Evolutionary conservation across 2,797 vertebrate genomes (phyloP).

Genomic region (Aselliscus stoliczkanus): DNA sequence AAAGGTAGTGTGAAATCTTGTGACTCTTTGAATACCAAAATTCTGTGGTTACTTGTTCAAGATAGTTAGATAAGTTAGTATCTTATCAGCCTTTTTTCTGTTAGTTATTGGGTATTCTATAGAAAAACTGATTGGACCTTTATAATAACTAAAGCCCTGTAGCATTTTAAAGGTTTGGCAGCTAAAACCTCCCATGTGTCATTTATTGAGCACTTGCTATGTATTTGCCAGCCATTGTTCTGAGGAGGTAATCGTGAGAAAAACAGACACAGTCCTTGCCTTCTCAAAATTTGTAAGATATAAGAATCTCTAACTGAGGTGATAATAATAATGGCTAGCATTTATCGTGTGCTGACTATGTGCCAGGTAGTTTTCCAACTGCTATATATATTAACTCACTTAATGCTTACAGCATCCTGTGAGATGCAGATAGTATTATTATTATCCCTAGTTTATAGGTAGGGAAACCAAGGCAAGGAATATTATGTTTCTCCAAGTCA

Average conservation of each 20-base stretch:
- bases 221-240: background rate
- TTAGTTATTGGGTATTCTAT: background rate
- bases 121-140: background rate
- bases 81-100: background rate
- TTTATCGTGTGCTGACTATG: conserved; percentile 3
- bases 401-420: background rate
- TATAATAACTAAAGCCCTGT: background rate
- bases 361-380: background rate
- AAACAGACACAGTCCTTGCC: background rate
- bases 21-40: background rate
- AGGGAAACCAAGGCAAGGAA: conserved; percentile 22
- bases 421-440: background rate
- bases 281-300: background rate
- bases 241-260: background rate
- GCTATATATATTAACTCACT: background rate
- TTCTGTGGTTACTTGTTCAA: background rate
- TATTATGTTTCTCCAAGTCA: background rate
- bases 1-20: background rate
- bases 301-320: background rate
- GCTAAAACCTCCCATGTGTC: background rate
- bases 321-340: background rate
- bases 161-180: background rate
- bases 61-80: background rate
- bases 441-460: background rate
- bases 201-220: background rate